phyloP scores from a whole-genome alignment of 92 coral and sea anemone species.

The Hydrozoanthus gracilis region DNA sequence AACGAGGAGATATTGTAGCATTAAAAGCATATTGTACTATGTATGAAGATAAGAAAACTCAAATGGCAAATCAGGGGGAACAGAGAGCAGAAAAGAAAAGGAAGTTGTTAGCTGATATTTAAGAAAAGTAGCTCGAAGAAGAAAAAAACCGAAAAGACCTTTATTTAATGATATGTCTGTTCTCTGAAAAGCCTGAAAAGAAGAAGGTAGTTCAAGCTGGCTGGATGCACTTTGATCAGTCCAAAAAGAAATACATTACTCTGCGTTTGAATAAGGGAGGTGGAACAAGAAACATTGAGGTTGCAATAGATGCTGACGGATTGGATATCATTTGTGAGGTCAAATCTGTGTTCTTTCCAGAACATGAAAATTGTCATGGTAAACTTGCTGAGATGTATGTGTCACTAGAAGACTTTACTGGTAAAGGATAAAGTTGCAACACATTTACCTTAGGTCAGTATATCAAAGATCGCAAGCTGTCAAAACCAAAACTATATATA shows the following conservation, averaged over 20 bases:
- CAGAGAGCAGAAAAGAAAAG: too few species aligned
- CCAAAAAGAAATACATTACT: not conserved
- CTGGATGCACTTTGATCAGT: not conserved
- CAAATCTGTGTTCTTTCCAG: constrained; percentile 29
- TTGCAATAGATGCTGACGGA: constrained; percentile 33
- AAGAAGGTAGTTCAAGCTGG: not conserved
- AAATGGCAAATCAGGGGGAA: too few species aligned
- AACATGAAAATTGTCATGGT: constrained; percentile 28
- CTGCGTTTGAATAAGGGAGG: not conserved
- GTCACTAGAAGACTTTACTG: constrained; percentile 43
- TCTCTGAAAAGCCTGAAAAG: not conserved
- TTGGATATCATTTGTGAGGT: not conserved
- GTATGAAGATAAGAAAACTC: too few species aligned
- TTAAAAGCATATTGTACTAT: too few species aligned
- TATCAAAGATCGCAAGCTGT: constrained; percentile 35
- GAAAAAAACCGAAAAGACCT: too few species aligned
- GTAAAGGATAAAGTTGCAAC: constrained; percentile 1
- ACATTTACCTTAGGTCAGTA: constrained; percentile 28
- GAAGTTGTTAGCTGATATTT: too few species aligned
- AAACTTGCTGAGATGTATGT: constrained; percentile 34
- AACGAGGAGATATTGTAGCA: too few species aligned
- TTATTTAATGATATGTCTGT: not conserved
- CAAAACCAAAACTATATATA: constrained; percentile 29
- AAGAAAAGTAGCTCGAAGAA: too few species aligned
- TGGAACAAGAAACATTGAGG: constrained; percentile 6